Evolutionary conservation across 2,113 vertebrate species (phyloP).

Genomic region (Azemiops feae): DNA sequence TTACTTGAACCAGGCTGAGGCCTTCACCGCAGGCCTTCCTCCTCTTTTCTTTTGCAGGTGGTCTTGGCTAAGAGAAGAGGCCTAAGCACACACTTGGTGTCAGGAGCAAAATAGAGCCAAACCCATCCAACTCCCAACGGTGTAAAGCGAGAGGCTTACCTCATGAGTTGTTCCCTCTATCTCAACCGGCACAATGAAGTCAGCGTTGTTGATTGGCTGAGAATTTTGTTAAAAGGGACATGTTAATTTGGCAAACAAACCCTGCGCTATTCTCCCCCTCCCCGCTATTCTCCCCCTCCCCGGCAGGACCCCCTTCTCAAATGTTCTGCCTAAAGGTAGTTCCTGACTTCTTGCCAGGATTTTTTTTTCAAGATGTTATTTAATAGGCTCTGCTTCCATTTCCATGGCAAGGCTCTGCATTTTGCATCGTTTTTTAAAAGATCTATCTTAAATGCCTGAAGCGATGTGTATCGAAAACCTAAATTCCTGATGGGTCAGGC

Average conservation of each 20-base stretch:
- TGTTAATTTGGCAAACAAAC: neutral
- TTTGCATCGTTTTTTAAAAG: neutral
- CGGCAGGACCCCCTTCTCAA: neutral
- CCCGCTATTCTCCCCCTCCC: neutral
- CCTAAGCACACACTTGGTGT: neutral
- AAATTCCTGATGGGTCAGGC: neutral
- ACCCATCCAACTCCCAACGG: fast-evolving
- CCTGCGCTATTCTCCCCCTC: neutral
- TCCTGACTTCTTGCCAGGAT: neutral
- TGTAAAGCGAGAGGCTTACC: slow-evolving; percentile 65
- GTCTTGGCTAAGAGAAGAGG: neutral
- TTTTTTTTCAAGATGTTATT: neutral
- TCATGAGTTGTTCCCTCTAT: slow-evolving; percentile 93
- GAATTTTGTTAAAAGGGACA: neutral
- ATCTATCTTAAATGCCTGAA: neutral
- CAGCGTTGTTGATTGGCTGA: slow-evolving; percentile 90
- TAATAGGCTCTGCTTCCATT: neutral
- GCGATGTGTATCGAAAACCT: neutral
- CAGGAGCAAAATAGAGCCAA: too few relatives aligned
- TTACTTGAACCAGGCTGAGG: slow-evolving; percentile 76
- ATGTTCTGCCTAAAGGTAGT: neutral
- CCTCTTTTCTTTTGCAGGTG: slow-evolving; percentile 4
- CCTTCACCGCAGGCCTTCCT: slow-evolving; percentile 34
- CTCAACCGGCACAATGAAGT: slow-evolving; percentile 92
- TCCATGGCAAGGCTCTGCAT: neutral